These are phyloP conservation scores for Drosophila carrolli DNA, from an alignment of 1,140 invertebrate genomes.

Conservation along the genomic window DNA sequence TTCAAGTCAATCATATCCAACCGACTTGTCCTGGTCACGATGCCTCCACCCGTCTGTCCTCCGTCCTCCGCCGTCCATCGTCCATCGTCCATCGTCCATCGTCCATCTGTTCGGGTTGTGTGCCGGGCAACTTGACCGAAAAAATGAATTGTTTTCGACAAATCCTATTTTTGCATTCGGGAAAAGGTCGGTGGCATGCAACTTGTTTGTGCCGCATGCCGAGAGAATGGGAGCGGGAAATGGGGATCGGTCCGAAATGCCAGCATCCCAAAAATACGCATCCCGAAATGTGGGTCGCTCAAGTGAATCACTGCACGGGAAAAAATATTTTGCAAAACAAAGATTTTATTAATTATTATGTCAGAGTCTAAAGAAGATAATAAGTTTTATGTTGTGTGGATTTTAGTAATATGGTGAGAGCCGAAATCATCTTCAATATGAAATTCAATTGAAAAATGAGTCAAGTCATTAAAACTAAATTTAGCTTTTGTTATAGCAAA, in stretches of 20 bases:
- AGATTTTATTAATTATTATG: neutral
- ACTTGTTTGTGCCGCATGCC: slow-evolving; percentile 51
- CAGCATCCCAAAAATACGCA: slow-evolving; percentile 76
- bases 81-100: slow-evolving; percentile 17
- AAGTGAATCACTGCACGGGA: slow-evolving; percentile 61
- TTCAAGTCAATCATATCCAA: slow-evolving; percentile 71
- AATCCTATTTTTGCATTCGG: slow-evolving; percentile 49
- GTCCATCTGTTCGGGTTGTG: slow-evolving; percentile 27
- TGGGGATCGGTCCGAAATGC: slow-evolving; percentile 55
- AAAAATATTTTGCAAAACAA: neutral
- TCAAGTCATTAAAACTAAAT: too few species aligned
- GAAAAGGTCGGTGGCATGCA: slow-evolving; percentile 75
- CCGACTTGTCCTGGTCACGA: slow-evolving; percentile 49
- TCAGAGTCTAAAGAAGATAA: too few species aligned
- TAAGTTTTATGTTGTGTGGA: too few species aligned
- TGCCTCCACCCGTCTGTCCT: slow-evolving; percentile 7
- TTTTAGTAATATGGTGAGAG: too few species aligned
- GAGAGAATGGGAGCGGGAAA: slow-evolving; percentile 26
- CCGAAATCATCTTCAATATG: too few species aligned
- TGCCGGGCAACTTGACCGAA: slow-evolving; percentile 71
- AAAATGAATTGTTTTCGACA: slow-evolving; percentile 39
- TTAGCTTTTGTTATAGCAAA: too few species aligned
- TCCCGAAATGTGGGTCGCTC: slow-evolving; percentile 63
- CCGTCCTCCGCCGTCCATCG: slow-evolving; percentile 1
- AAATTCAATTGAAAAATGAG: too few species aligned